phyloP scores from a whole-genome alignment of 2,113 vertebrate species.

The Numenius arquata region DNA sequence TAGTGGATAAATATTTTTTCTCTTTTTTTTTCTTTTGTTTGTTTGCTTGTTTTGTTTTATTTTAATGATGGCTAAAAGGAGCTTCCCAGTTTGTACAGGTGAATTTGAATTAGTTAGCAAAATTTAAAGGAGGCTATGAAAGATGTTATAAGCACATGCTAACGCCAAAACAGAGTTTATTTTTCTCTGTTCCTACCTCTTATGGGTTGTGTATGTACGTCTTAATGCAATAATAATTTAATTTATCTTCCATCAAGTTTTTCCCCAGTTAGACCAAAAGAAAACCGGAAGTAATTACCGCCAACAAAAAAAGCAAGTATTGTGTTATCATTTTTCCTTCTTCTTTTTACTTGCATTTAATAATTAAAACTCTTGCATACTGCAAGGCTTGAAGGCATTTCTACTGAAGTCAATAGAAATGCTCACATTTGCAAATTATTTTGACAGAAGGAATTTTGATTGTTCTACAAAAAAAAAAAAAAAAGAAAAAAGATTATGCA shows the following conservation, averaged over 20 bases:
- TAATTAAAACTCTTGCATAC: not conserved
- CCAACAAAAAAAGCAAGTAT: not conserved
- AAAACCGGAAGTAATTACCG: not conserved
- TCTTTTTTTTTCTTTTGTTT: not conserved
- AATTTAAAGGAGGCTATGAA: not conserved
- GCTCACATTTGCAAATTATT: not conserved
- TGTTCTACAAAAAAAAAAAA: not conserved
- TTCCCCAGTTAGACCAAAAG: not conserved
- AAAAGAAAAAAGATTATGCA: not conserved
- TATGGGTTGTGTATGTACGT: fast-evolving
- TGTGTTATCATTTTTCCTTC: not conserved
- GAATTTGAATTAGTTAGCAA: not conserved
- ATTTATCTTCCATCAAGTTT: not conserved
- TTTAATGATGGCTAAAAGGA: not conserved
- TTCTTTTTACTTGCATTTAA: not conserved
- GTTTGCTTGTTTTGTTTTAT: not conserved
- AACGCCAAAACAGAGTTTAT: not conserved
- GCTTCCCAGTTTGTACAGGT: not conserved
- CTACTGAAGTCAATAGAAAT: not conserved
- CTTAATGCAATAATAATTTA: not conserved
- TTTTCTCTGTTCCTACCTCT: not conserved
- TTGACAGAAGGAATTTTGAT: not conserved
- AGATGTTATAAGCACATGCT: not conserved
- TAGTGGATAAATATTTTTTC: not conserved
- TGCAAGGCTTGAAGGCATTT: not conserved